Percentiles rank a stretch among this genome's conserved stretches.
Conservation (phyloP, 35 echinoderm and acorn worm genomes). For the Ophioderma brevispina region DNA sequence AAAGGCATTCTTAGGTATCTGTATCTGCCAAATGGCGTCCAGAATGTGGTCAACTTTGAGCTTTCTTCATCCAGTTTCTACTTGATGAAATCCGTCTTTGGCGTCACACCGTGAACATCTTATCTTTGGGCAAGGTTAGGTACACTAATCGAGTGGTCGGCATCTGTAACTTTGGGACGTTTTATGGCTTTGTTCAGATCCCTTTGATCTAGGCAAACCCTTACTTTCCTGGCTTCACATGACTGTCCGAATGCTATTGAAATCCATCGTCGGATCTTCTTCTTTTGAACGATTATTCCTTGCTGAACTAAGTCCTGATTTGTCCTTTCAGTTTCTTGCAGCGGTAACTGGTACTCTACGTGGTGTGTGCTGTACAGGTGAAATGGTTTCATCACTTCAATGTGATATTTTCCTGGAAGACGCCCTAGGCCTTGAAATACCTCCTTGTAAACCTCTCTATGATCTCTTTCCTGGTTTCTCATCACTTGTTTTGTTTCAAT, state of each 20-base stretch:
- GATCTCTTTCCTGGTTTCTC: too few species aligned
- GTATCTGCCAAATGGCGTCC: slow-evolving; percentile 55
- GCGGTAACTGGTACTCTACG: slow-evolving; percentile 30
- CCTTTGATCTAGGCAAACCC: slow-evolving; percentile 56
- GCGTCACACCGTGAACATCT: slow-evolving; percentile 41
- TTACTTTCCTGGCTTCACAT: slow-evolving; percentile 42
- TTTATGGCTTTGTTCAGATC: slow-evolving; percentile 49
- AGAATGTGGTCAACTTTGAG: slow-evolving; percentile 36
- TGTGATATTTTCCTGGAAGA: slow-evolving; percentile 7
- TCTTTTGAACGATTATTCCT: slow-evolving; percentile 32
- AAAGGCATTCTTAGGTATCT: slow-evolving; percentile 65
- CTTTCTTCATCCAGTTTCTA: slow-evolving; percentile 55
- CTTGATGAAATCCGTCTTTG: slow-evolving; percentile 51
- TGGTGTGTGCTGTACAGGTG: slow-evolving; percentile 41
- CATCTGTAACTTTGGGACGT: slow-evolving; percentile 52
- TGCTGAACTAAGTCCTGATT: slow-evolving; percentile 14
- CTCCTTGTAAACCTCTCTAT: slow-evolving; percentile 25
- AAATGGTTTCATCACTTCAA: slow-evolving; percentile 19
- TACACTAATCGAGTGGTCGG: slow-evolving; percentile 25
- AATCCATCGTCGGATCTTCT: slow-evolving; percentile 39
- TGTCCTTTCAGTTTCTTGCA: slow-evolving; percentile 45
- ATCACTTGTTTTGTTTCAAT: too few species aligned
- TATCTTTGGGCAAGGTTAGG: slow-evolving; percentile 29
- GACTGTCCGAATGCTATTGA: slow-evolving; percentile 45
- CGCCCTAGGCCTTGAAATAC: slow-evolving; percentile 29